Evolutionary conservation across 2,113 vertebrate genomes (phyloP).

Genomic region (Struthio camelus): DNA sequence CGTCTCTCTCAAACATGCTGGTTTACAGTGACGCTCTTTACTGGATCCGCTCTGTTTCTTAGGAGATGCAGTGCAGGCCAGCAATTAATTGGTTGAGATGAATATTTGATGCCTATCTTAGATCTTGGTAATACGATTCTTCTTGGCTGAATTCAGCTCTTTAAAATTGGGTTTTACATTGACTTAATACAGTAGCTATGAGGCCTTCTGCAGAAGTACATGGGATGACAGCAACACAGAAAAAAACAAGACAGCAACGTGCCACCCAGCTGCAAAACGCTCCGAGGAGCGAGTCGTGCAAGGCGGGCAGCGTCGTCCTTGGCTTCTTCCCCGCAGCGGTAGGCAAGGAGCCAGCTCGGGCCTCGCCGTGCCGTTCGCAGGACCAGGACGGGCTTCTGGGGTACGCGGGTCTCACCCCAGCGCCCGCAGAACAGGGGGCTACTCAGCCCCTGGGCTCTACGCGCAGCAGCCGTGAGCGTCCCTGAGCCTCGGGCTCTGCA

Average conservation of each 20-base stretch:
- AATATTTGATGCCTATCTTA: background rate
- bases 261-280: background rate
- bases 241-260: background rate
- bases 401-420: rapidly evolving
- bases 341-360: no score
- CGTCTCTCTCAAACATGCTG: background rate
- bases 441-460: no score
- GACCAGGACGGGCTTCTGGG: background rate
- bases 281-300: background rate
- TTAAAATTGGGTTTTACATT: background rate
- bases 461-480: background rate
- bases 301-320: background rate
- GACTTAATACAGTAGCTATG: background rate
- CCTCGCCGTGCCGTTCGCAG: rapidly evolving
- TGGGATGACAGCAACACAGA: background rate
- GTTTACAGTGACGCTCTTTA: background rate
- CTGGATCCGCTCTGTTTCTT: background rate
- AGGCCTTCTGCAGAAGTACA: background rate
- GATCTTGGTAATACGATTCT: background rate
- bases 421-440: background rate
- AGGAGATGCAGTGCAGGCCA: background rate
- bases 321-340: background rate
- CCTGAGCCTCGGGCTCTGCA: background rate
- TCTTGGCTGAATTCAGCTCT: background rate
- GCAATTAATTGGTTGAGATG: background rate